These are phyloP conservation scores for Pseudomugil gertrudae DNA, from an alignment of 2,797 vertebrate species.

Conservation along the genomic window DNA sequence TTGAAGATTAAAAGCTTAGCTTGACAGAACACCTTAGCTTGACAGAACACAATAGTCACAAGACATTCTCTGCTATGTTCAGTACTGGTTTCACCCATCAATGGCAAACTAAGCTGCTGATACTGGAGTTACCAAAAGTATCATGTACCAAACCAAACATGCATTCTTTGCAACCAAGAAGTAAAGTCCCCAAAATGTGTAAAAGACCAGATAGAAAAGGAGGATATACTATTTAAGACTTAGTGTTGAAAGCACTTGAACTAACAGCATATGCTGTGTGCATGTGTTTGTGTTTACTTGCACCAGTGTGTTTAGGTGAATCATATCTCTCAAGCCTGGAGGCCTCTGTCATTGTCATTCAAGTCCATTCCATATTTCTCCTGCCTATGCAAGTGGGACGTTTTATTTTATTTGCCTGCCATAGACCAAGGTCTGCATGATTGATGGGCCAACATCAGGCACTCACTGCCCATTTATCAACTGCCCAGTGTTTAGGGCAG, in stretches of 20 bases:
- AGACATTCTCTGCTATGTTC: not conserved
- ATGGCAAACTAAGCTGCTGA: not conserved
- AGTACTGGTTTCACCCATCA: not conserved
- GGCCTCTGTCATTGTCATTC: constrained; percentile 68
- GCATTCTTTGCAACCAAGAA: not conserved
- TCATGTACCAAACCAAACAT: not conserved
- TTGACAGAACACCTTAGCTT: not conserved
- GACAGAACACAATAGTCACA: not conserved
- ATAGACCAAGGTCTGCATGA: constrained; percentile 73
- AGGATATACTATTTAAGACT: not conserved
- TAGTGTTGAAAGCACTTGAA: not conserved
- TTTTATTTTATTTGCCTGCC: constrained; percentile 80
- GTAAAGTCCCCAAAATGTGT: not conserved
- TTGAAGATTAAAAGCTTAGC: not conserved
- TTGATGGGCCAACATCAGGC: constrained; percentile 68
- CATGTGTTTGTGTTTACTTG: constrained; percentile 30
- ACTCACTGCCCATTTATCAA: constrained; percentile 71
- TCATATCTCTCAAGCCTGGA: constrained; percentile 47
- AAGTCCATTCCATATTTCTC: constrained; percentile 74
- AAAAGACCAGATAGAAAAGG: not conserved
- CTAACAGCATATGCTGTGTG: constrained; percentile 3
- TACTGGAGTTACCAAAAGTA: not conserved
- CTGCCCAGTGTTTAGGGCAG: constrained; percentile 50
- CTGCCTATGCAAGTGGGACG: constrained; percentile 68
- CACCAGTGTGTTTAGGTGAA: constrained; percentile 36